phyloP scores from a whole-genome alignment of 1,140 invertebrate genomes.

The Ips nitidus region DNA sequence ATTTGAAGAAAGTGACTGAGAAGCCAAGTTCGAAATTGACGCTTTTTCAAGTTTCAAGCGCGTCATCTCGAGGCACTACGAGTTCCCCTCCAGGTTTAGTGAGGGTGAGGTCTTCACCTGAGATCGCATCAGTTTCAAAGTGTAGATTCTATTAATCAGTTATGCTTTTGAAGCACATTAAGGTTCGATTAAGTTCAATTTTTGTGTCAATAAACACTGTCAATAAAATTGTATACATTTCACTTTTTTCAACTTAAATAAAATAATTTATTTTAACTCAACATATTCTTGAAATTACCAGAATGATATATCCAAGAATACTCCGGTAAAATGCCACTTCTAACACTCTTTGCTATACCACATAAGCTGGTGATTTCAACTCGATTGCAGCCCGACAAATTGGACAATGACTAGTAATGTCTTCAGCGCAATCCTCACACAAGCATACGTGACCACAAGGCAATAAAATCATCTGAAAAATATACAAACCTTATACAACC shows the following conservation, averaged over 20 bases:
- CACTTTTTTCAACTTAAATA: too few species aligned
- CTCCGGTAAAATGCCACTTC: too few species aligned
- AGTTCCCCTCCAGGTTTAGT: conserved; percentile 12
- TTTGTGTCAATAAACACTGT: not conserved
- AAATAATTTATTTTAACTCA: too few species aligned
- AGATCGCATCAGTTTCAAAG: conserved; percentile 13
- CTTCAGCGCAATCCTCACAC: conserved; percentile 77
- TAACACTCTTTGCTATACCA: conserved; percentile 53
- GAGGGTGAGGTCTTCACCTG: conserved; percentile 32
- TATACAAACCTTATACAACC: not conserved
- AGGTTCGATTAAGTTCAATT: not conserved
- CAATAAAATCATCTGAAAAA: conserved; percentile 69
- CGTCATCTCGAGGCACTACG: conserved; percentile 19
- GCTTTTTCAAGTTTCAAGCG: conserved; percentile 38
- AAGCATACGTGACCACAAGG: conserved; percentile 83
- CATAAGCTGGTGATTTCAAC: conserved; percentile 70
- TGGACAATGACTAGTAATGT: conserved; percentile 68
- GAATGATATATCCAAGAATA: too few species aligned
- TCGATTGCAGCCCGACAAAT: conserved; percentile 68
- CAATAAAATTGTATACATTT: too few species aligned
- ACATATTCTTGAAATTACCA: too few species aligned
- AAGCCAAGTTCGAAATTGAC: conserved; percentile 31
- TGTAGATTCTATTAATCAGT: not conserved
- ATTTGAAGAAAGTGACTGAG: conserved; percentile 25
- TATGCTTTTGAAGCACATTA: not conserved